Base-by-base conservation (phyloP, 2,113 vertebrate species). In the Theristicus caerulescens region DNA sequence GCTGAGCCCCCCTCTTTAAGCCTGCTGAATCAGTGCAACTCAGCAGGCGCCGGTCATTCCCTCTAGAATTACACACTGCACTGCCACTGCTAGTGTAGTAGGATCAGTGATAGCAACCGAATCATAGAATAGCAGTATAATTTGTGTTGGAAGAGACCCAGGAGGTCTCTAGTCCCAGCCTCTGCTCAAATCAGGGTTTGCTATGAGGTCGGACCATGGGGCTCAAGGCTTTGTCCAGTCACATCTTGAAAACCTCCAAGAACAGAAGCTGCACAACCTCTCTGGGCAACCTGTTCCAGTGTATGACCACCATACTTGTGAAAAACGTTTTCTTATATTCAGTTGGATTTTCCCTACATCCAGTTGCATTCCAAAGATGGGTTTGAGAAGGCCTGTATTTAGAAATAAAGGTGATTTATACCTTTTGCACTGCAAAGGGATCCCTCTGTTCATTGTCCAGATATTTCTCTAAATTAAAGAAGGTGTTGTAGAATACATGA, bases 361-460 rank as follows among this genome's bases (percentile, higher is more conserved):
- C 57, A 77, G 29, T 10, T 74, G 26, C 51, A 70, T 51, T 47
- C 34, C 34, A 62, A 70, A 72, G 46, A 38, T 3, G 10, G 34
- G 40, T 76, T 61, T 76, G 57, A 83, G 55, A 88, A 67, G 27
- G 76, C 14, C 20, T 44, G 14, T 16, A n/a, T 51, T 77, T 85
- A 81, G 34, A 84, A 87, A 77, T 59, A 77, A 54, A 82, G 19
- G 29, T 85, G 59, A 83, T 78, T 88, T 59, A 42, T 98, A 99
- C 99, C 99, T 99, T 99, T 97, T 99, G 99, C 97, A 99, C 98
- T 72, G 99, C 99, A 98, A 99, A 99, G 54, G 99, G 99, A 98
- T 99, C 99, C 97, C 99, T 99, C 97, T 99, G 99, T 93, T 99
- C 99, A 57, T 99, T 99, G 98, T 99, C 99, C 98, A 99, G 98